Base-by-base conservation (phyloP, 2,113 vertebrate species). In the Helogale parvula region DNA sequence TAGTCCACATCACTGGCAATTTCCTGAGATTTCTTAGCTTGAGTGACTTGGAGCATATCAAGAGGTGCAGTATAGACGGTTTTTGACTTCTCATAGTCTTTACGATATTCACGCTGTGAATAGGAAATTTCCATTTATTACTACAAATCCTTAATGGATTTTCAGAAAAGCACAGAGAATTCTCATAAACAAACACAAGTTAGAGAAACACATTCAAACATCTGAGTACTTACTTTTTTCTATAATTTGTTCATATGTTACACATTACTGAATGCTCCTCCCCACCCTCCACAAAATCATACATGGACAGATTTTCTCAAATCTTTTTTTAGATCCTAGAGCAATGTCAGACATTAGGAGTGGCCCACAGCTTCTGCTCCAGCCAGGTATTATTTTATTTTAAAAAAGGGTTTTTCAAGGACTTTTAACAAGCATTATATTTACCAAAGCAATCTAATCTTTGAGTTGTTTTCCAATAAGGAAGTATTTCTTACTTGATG, bases 21-120 rank as follows among this genome's bases (percentile, higher is more conserved):
- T 0, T 88, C 98, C 98, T 99, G 99, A 77, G 99, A 99, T 94
- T 99, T 99, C 98, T 99, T 99, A n/a, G 99, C 99, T 92, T 99
- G 98, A 60, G 99, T 98, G 88, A 99, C 98, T 17, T 98, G 98
- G 92, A 99, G 99, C 99, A 99, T 99, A 93, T 99, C 99, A 96
- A 99, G 98, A 0, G 99, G 99, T 29, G 98, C 86, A 0, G 99
- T 99, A 92, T 99, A 99, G 98, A 99, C 98, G 79, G 99, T 99
- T 98, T 99, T 99, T 33, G 99, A 97, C 94, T 99, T 99, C 98
- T 99, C 99, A 93, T 99, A 99, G 96, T 99, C 98, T 97, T 99
- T 99, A 92, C 99, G 99, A 89, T 99, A 99, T 94, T 99, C 99
- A 23, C 98, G 99, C 99, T 99, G 97, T 86, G 96, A 96, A 98